A percentile compares a stretch with the other conserved stretches of the same genome.
phyloP scores from a whole-genome alignment of 2,888 invertebrate genomes.

The Troides oblongomaculatus region DNA sequence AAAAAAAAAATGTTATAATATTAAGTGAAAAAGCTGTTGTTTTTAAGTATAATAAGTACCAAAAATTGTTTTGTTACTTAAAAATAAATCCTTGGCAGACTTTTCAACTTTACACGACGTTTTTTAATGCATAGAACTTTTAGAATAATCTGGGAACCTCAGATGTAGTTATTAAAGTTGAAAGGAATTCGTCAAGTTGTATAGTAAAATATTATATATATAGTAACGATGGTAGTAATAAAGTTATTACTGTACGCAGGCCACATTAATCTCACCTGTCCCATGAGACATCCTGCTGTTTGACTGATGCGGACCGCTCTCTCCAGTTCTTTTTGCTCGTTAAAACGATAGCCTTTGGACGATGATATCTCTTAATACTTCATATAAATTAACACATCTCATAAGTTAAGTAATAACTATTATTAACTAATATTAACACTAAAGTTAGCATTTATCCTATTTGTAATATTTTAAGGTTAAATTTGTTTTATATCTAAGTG shows the following conservation, averaged over 20 bases:
- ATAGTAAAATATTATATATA: not conserved
- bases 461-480: no score
- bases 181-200: not conserved
- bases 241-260: not conserved
- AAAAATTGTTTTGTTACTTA: no score
- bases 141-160: no score
- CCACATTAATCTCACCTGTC: constrained; percentile 10
- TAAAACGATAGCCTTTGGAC: not conserved
- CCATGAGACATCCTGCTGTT: constrained; percentile 7
- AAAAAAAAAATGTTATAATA: no score
- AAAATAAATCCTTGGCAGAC: no score
- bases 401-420: not conserved
- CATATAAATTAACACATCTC: not conserved
- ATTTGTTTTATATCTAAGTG: no score
- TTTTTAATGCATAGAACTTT: no score
- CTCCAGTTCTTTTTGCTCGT: constrained; percentile 4
- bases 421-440: not conserved
- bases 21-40: no score
- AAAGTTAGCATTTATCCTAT: no score
- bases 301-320: constrained; percentile 10
- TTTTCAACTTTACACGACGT: no score
- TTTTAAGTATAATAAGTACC: no score
- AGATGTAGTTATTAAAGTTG: no score
- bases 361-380: not conserved
- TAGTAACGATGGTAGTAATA: not conserved